Evolutionary conservation across 2,113 vertebrate genomes (phyloP).

Genomic region (Tenrec ecaudatus): DNA sequence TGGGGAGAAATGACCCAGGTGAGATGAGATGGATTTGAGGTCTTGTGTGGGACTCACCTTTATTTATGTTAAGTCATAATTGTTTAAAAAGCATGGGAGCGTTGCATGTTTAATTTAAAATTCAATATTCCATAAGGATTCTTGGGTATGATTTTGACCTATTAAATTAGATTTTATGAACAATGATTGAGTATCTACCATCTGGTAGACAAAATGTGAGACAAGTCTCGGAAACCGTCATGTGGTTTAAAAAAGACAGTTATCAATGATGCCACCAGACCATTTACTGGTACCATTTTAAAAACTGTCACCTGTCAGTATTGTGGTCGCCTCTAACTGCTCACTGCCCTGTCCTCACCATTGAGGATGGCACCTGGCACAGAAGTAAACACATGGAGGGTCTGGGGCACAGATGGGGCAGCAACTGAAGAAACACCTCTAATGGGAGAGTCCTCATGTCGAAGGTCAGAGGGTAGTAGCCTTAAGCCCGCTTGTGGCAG

Average conservation of each 20-base stretch:
- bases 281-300: not conserved
- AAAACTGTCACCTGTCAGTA: not conserved
- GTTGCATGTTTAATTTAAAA: constrained; percentile 22
- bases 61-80: constrained; percentile 1
- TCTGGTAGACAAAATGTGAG: constrained; percentile 9
- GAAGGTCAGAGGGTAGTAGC: not conserved
- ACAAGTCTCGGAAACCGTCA: not conserved
- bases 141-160: not conserved
- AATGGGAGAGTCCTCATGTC: not conserved
- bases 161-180: constrained; percentile 26
- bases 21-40: constrained; percentile 10
- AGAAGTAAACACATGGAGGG: not conserved
- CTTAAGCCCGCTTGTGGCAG: not conserved
- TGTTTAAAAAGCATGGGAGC: not conserved
- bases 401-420: not conserved
- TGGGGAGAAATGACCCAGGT: not conserved
- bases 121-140: constrained; percentile 21
- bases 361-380: not conserved
- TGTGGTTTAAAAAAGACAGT: not conserved
- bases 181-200: not conserved
- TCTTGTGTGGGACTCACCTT: not conserved
- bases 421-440: not conserved
- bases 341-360: not conserved
- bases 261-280: not conserved
- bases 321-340: constrained; percentile 14